Base-by-base conservation (phyloP, 2,113 vertebrate species). In the Leuciscus idus region DNA sequence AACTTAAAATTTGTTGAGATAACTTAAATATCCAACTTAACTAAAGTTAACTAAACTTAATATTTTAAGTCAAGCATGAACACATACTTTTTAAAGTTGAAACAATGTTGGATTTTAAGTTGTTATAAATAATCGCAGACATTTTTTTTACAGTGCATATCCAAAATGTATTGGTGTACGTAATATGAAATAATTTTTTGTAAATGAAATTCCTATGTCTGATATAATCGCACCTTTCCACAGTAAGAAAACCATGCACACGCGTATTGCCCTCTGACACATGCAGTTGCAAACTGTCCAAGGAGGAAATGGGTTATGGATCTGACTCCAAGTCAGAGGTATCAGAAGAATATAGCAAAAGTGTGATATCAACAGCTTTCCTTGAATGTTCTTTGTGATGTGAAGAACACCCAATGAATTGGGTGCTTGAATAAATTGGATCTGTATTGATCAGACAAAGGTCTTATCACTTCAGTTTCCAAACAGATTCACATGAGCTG, bases 291-390 rank as follows among this genome's bases (percentile, higher is more conserved):
- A 86, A 86, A 46, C 66, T 88, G 13, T 90, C 88, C 15, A 89
- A 86, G 66, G 84, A 90, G 50, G 89, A 90, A 85, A 87, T 43
- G 0, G 88, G 86, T 10, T 83, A 84, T 4, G 55, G 28, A 12
- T 28, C 4, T 15, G 70, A 85, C 11, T 33, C 6, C n/a, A 46
- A 9, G 15, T 28, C 72, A 26, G n/a, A 19, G 48, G 17, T 26
- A 50, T 59, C 52, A 7, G 28, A 79, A 61, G 33, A 6, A 17
- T 64, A 12, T 64, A 5, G 15, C 72, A 68, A 39, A 39, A 26
- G 48, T 30, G 11, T 28, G 23, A 84, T n/a, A 13, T n/a, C 12
- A 26, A 70, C 77, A 36, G 17, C 36, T 62, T 8, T 74, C 50
- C 26, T 28, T 81, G 9, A 81, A 13, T 15, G 9, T 23, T 19